Conservation (phyloP, 2,888 invertebrate species). For the Scrobipalpa costella region DNA sequence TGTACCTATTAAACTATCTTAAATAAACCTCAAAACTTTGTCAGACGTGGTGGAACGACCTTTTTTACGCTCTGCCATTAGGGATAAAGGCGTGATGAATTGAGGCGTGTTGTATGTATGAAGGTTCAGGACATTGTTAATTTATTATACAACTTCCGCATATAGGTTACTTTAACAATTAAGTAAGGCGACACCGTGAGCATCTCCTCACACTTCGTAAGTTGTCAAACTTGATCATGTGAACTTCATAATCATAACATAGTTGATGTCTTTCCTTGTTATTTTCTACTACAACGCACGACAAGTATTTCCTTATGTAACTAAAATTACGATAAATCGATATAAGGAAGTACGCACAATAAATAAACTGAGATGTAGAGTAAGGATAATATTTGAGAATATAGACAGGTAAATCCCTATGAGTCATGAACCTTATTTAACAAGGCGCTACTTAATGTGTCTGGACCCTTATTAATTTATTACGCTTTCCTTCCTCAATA, state of each 20-base stretch:
- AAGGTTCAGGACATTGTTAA: neutral
- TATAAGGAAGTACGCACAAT: neutral
- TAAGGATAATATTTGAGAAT: neutral
- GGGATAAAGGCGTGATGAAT: too few species aligned
- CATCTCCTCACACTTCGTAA: slow-evolving; percentile 9
- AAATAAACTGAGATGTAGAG: neutral
- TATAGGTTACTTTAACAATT: neutral
- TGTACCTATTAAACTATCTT: too few species aligned
- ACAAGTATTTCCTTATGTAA: neutral
- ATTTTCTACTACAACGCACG: neutral
- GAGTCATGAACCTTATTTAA: neutral
- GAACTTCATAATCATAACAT: neutral
- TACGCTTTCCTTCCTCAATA: slow-evolving; percentile 1
- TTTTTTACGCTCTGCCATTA: too few species aligned
- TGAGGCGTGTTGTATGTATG: too few species aligned
- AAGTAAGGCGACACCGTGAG: slow-evolving; percentile 17
- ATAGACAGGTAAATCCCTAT: neutral
- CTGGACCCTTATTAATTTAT: neutral
- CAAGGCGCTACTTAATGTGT: neutral
- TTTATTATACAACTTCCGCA: neutral
- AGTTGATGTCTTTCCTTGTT: neutral
- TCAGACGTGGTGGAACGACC: too few species aligned
- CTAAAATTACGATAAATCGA: neutral
- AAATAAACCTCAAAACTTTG: too few species aligned
- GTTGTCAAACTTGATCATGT: neutral